Conservation (phyloP, 2,113 vertebrate species). For the Tetrax tetrax region DNA sequence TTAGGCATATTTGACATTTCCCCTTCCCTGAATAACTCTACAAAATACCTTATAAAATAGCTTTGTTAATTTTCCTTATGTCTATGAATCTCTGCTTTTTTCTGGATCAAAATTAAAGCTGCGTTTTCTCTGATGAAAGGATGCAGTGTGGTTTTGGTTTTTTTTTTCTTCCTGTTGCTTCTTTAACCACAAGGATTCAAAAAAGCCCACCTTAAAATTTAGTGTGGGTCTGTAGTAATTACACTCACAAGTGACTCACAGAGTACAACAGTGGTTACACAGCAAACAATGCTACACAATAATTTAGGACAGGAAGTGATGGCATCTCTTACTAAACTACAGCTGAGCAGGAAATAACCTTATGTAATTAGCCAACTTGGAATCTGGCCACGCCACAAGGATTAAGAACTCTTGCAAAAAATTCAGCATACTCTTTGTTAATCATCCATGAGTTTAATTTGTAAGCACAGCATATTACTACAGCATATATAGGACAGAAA, state of each 20-base stretch:
- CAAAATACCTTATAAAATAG: background rate
- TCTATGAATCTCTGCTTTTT: background rate
- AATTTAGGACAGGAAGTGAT: constrained; percentile 40
- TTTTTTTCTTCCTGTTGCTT: background rate
- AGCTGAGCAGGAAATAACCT: constrained; percentile 43
- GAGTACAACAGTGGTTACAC: background rate
- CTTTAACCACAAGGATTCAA: background rate
- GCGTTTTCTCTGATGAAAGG: background rate
- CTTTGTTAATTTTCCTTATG: background rate
- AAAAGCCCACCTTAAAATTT: background rate
- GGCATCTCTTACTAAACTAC: constrained; percentile 25
- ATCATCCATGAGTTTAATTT: background rate
- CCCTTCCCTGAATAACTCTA: background rate
- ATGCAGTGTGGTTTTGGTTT: too few relatives aligned
- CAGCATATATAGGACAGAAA: background rate
- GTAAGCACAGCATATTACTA: background rate
- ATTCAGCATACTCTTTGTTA: background rate
- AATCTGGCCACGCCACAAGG: constrained; percentile 9
- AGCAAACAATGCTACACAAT: background rate
- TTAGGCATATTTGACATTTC: background rate
- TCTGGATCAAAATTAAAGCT: background rate
- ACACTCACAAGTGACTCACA: background rate
- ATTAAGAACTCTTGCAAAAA: constrained; percentile 34
- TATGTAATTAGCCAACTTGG: background rate
- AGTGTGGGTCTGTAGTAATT: background rate